Conservation (phyloP, 2,888 invertebrate species). For the Junonia oenone region DNA sequence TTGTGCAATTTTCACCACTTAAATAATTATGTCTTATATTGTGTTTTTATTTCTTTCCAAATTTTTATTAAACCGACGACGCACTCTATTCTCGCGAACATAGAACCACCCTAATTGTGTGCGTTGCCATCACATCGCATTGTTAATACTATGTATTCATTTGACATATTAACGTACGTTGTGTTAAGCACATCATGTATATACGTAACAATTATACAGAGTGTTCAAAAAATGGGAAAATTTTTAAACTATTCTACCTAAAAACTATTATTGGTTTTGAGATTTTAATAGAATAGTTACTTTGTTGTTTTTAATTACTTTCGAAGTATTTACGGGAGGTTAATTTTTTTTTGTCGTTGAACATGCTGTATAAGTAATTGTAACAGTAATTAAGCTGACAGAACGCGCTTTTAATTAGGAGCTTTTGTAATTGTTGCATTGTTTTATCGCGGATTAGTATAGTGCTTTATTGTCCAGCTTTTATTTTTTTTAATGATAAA, state of each 20-base stretch:
- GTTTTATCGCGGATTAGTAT: slow-evolving; percentile 13
- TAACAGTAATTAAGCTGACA: slow-evolving; percentile 27
- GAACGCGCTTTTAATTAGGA: slow-evolving; percentile 25
- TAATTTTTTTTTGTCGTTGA: too few species aligned
- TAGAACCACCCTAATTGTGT: slow-evolving; percentile 47
- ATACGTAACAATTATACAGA: slow-evolving; percentile 11
- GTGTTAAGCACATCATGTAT: slow-evolving; percentile 36
- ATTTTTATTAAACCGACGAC: not conserved
- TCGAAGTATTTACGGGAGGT: too few species aligned
- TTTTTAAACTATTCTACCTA: too few species aligned
- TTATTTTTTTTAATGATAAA: not conserved
- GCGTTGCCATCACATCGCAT: slow-evolving; percentile 46
- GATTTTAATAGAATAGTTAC: too few species aligned
- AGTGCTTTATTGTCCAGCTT: slow-evolving; percentile 11
- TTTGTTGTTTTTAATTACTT: too few species aligned
- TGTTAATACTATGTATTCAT: slow-evolving; percentile 66
- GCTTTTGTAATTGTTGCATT: slow-evolving; percentile 1
- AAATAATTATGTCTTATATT: too few species aligned
- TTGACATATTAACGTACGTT: slow-evolving; percentile 61
- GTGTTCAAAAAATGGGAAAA: not conserved
- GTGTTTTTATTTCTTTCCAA: too few species aligned
- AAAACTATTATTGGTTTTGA: too few species aligned
- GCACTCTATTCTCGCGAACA: slow-evolving; percentile 34
- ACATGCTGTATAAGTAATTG: slow-evolving; percentile 16
- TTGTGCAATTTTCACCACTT: too few species aligned